Percentiles rank a stretch among this genome's conserved stretches.
phyloP scores from a whole-genome alignment of 2,797 vertebrate species.

The Halcyon badia region DNA sequence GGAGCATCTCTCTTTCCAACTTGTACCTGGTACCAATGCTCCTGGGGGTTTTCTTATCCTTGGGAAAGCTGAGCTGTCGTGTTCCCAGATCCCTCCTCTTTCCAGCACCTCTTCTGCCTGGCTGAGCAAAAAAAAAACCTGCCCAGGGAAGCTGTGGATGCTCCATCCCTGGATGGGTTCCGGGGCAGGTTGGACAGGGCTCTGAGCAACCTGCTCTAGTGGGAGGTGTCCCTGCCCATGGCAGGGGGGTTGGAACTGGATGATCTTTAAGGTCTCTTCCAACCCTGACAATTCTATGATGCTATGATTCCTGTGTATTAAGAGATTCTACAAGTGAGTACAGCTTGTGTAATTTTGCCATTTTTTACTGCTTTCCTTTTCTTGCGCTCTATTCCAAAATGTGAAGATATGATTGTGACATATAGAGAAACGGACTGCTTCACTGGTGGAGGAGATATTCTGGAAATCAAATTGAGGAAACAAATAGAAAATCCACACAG shows the following conservation, averaged over 20 bases:
- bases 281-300: no score
- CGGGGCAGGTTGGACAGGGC: no score
- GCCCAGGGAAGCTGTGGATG: no score
- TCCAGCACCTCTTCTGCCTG: no score
- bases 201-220: no score
- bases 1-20: background rate
- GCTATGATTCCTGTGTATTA: background rate
- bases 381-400: background rate
- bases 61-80: background rate
- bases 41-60: background rate
- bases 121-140: no score
- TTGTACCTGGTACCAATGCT: fast-evolving
- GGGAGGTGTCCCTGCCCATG: no score
- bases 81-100: no score
- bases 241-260: no score
- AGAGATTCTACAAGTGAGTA: background rate
- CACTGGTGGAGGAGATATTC: background rate
- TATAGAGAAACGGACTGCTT: background rate
- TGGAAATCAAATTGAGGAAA: background rate
- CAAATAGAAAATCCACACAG: background rate
- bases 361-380: background rate
- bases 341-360: background rate
- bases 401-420: background rate
- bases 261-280: no score
- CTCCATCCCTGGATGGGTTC: no score